Conservation (phyloP, 2,113 vertebrate genomes). For the Sula dactylatra region DNA sequence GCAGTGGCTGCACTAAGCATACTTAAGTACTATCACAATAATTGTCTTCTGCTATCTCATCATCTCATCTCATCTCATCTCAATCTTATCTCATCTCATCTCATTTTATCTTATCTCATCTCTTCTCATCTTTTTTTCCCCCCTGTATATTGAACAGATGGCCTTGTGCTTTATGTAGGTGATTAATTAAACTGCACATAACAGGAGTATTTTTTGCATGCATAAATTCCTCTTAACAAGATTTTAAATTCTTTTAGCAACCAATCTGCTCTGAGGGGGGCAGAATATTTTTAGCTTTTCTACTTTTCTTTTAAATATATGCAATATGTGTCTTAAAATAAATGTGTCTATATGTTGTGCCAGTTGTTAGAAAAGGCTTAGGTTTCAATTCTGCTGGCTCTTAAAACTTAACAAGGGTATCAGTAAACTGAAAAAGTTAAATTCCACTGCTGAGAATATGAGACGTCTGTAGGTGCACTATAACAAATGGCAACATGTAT, state of each 20-base stretch:
- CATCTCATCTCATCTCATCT: neutral
- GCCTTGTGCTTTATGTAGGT: conserved; percentile 39
- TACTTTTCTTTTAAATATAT: neutral
- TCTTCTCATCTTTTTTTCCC: neutral
- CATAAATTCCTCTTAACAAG: conserved; percentile 40
- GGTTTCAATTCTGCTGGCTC: neutral
- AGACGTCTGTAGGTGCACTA: neutral
- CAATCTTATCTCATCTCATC: neutral
- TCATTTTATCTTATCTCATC: neutral
- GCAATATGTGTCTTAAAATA: neutral
- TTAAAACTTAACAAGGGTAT: neutral
- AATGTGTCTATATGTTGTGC: neutral
- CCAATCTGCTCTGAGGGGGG: neutral
- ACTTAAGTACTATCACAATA: neutral
- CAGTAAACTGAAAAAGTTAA: neutral
- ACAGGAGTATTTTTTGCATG: neutral
- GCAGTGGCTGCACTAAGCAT: neutral
- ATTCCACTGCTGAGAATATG: neutral
- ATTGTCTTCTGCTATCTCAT: neutral
- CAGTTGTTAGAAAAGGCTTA: neutral
- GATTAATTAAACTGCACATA: conserved; percentile 51
- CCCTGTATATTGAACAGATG: conserved; percentile 32
- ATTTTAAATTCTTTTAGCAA: conserved; percentile 7
- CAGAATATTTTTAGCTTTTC: neutral
- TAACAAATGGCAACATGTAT: neutral